phyloP scores from a whole-genome alignment of 2,888 invertebrate species.

The Eupeodes luniger region DNA sequence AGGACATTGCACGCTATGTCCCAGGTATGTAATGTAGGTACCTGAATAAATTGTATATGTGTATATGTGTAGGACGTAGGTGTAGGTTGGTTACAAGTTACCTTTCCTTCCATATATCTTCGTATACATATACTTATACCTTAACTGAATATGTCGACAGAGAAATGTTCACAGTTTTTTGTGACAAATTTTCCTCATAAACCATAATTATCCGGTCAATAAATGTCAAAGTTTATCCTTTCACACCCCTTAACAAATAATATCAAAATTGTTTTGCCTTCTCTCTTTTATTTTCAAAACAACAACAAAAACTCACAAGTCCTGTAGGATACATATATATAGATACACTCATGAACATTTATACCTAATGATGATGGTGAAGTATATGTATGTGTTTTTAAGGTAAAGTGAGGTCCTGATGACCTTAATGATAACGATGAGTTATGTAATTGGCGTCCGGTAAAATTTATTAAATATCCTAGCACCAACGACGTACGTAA shows the following conservation, averaged over 20 bases:
- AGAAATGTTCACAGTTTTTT: constrained; percentile 30
- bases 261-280: constrained; percentile 23
- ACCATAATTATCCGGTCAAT: constrained; percentile 74
- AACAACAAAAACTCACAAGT: neutral
- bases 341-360: neutral
- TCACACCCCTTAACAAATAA: constrained; percentile 44
- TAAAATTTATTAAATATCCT: constrained; percentile 66
- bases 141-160: neutral
- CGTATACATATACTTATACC: too few relatives aligned
- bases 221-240: constrained; percentile 74
- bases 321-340: too few relatives aligned
- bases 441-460: constrained; percentile 68
- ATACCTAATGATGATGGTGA: constrained; percentile 17
- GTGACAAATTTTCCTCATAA: constrained; percentile 68
- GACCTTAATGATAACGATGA: constrained; percentile 75
- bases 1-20: constrained; percentile 14
- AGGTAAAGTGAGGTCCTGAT: constrained; percentile 46
- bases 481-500: neutral
- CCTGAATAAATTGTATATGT: neutral
- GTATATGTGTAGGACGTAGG: neutral
- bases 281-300: constrained; percentile 1
- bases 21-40: neutral
- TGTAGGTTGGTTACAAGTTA: too few relatives aligned
- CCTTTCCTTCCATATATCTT: too few relatives aligned
- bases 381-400: neutral